A percentile compares a stretch with the other conserved stretches of the same genome.
Conservation (phyloP, 2,888 invertebrate species). For the Zygothrica quintamaculata region DNA sequence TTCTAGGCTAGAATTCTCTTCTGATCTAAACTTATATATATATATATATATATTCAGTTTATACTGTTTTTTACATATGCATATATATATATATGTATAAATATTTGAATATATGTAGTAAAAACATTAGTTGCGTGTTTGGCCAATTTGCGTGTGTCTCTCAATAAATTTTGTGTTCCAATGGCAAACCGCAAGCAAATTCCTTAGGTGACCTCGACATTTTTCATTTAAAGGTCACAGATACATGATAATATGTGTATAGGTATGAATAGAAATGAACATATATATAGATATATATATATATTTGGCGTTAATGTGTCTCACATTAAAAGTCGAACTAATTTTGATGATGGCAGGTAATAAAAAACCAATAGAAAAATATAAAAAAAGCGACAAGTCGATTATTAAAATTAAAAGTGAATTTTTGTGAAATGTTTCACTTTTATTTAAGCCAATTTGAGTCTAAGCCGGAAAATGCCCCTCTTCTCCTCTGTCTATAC, state of each 20-base stretch:
- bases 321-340: conserved; percentile 50
- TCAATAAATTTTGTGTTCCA: conserved; percentile 53
- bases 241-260: background rate
- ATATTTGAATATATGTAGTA: too few relatives aligned
- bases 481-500: background rate
- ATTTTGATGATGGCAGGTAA: conserved; percentile 49
- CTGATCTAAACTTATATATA: too few relatives aligned
- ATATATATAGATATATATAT: conserved; percentile 5
- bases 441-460: conserved; percentile 33
- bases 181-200: conserved; percentile 53
- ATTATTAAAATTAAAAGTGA: conserved; percentile 78
- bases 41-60: too few relatives aligned
- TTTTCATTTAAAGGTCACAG: conserved; percentile 61
- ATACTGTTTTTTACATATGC: too few relatives aligned
- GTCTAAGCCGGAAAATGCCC: conserved; percentile 34
- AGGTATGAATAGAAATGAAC: conserved; percentile 10
- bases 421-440: conserved; percentile 64
- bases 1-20: too few relatives aligned
- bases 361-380: too few relatives aligned
- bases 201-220: conserved; percentile 65
- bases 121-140: conserved; percentile 59
- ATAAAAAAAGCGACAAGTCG: conserved; percentile 49
- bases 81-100: too few relatives aligned
- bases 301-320: conserved; percentile 48
- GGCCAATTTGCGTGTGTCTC: conserved; percentile 72